A percentile compares a stretch with the other conserved stretches of the same genome.
Evolutionary conservation across 2,888 invertebrate species (phyloP).

Genomic region (Ferrisia virgata): DNA sequence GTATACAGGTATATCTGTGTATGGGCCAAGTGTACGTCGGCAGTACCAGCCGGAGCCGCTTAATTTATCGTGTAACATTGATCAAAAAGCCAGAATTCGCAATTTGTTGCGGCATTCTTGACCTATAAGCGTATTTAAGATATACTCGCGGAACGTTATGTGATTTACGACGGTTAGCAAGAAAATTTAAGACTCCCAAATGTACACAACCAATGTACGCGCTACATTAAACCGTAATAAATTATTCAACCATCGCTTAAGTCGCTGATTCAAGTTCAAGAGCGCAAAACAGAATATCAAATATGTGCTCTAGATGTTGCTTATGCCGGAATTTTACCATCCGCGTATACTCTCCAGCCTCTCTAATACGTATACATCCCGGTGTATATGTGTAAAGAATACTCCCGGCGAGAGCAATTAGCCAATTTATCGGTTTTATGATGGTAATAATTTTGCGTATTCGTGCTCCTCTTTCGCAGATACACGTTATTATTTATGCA

Average conservation of each 20-base stretch:
- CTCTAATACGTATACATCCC: too few species aligned
- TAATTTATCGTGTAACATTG: neutral
- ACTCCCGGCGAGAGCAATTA: slow-evolving; percentile 12
- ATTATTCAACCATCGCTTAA: slow-evolving; percentile 6
- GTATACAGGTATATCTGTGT: too few species aligned
- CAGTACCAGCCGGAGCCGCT: neutral
- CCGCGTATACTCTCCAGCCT: too few species aligned
- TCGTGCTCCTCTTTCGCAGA: neutral
- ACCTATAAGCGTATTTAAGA: slow-evolving; percentile 11
- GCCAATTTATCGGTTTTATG: slow-evolving; percentile 11
- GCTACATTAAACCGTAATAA: slow-evolving; percentile 6
- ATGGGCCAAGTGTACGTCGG: neutral
- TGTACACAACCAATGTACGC: slow-evolving; percentile 4
- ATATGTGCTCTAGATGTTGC: neutral
- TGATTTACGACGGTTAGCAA: neutral
- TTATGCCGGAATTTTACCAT: neutral
- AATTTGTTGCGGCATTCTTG: slow-evolving; percentile 5
- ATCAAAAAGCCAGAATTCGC: slow-evolving; percentile 1
- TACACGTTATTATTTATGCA: neutral
- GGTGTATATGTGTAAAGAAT: neutral
- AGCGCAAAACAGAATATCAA: slow-evolving; percentile 10
- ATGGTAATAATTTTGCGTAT: neutral
- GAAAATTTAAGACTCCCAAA: slow-evolving; percentile 6
- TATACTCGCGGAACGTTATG: neutral
- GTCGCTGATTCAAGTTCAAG: slow-evolving; percentile 13